Base-by-base conservation (phyloP, 2,113 vertebrate genomes). In the Microtus pennsylvanicus region DNA sequence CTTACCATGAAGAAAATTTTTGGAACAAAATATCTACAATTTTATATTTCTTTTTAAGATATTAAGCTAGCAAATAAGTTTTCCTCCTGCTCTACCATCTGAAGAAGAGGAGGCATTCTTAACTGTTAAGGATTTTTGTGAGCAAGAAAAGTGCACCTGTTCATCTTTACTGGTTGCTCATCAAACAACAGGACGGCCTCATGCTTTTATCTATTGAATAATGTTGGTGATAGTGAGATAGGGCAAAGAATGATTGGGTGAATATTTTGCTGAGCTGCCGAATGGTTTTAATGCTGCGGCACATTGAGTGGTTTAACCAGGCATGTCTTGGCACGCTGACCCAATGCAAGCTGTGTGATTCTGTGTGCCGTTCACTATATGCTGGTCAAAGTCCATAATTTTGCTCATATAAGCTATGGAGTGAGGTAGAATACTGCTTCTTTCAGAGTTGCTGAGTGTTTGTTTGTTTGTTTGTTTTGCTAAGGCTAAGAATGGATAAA, bases 401-500 rank as follows among this genome's bases (percentile, higher is more conserved):
- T 77, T 92, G 63, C 17, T 7, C 45, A 17, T 14, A 35, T 19
- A 22, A 55, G 3, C 69, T n/a, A 45, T 0, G 17, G 47, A 65
- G 4, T 65, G 78, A 30, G n/a, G 50, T 26, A 76, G 12, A 69
- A 26, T 90, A 45, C 8, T 47, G 33, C 22, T 91, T 94, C 55
- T 58, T 91, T 93, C 17, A 78, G 47, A 93, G 47, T 61, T 89
- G 14, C 5, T 52, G 55, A 58, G 55, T 77, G 16, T 76, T 47
- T n/a, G n/a, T n/a, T n/a, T n/a, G n/a, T n/a, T n/a, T 7, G 28
- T 47, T 80, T 93, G 35, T 97, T 58, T 96, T 92, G 26, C 28
- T 45, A 47, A 45, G 26, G 17, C 8, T 96, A 19, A 52, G 58
- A 65, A 52, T 72, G 80, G 47, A 11, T 85, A 92, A 89, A 6